These are phyloP conservation scores for Tapera naevia DNA, from an alignment of 2,797 vertebrate genomes.

Conservation along the genomic window DNA sequence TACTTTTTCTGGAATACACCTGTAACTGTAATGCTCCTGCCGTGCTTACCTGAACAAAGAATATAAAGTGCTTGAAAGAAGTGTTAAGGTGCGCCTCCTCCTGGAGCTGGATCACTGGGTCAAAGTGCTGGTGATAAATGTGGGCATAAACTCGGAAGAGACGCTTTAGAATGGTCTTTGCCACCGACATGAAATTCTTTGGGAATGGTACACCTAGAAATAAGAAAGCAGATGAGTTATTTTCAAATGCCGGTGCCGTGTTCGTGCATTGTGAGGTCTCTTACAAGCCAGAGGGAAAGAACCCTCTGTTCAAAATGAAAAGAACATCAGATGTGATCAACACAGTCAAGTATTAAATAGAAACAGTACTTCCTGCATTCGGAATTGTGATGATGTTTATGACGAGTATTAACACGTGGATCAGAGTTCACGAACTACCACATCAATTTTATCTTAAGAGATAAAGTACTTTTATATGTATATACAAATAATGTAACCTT, in stretches of 20 bases:
- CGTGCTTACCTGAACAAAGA: constrained; percentile 91
- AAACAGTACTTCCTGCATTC: background rate
- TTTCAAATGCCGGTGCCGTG: accelerated
- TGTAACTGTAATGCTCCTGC: background rate
- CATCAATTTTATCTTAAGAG: background rate
- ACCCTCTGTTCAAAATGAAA: background rate
- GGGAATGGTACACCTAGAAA: constrained; percentile 92
- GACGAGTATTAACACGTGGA: background rate
- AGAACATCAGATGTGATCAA: background rate
- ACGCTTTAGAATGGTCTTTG: constrained; percentile 97
- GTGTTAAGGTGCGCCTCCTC: constrained; percentile 99
- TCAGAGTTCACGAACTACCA: background rate
- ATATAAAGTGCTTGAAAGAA: constrained; percentile 99
- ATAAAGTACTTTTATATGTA: background rate
- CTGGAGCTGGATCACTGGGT: constrained; percentile 96
- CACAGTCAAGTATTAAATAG: background rate
- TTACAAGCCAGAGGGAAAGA: background rate
- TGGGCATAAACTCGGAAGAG: constrained; percentile 97
- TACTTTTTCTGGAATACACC: background rate
- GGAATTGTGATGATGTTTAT: background rate
- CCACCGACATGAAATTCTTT: constrained; percentile 98
- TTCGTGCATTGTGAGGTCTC: background rate
- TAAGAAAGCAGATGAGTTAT: background rate
- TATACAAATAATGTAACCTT: background rate
- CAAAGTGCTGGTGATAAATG: constrained; percentile 99